Percentiles rank a stretch among this genome's conserved stretches.
These are phyloP conservation scores for Tiliacea aurago DNA, from an alignment of 2,888 invertebrate species.

Conservation along the genomic window DNA sequence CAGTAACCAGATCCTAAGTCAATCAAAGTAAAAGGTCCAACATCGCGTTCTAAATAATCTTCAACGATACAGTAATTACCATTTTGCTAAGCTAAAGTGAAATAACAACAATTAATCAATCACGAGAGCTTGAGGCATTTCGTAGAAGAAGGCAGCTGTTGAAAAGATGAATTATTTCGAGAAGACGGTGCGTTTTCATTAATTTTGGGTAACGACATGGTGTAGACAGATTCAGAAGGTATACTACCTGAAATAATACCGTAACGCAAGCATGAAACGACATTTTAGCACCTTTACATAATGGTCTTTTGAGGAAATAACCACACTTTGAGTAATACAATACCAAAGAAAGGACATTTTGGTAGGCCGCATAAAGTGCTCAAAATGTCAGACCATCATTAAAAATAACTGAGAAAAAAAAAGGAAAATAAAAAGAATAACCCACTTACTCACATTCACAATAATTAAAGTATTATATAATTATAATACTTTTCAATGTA, in stretches of 20 bases:
- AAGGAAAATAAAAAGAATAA: too few species aligned
- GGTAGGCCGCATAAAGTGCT: too few species aligned
- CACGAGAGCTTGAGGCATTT: constrained; percentile 36
- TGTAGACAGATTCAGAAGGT: background rate
- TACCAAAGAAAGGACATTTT: too few species aligned
- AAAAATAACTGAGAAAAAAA: too few species aligned
- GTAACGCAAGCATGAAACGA: background rate
- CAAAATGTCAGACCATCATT: too few species aligned
- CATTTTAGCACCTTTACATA: background rate
- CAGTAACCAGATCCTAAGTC: background rate
- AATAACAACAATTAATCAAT: constrained; percentile 62
- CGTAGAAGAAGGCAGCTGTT: constrained; percentile 47
- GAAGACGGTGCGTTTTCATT: constrained; percentile 53
- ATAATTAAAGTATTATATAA: too few species aligned
- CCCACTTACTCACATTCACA: too few species aligned
- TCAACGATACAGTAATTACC: constrained; percentile 46
- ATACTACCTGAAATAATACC: background rate
- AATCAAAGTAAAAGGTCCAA: constrained; percentile 9
- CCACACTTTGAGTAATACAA: too few species aligned
- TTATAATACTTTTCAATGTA: too few species aligned
- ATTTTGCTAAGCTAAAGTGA: constrained; percentile 35
- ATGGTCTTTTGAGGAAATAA: too few species aligned
- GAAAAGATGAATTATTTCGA: constrained; percentile 59
- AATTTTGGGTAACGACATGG: constrained; percentile 35
- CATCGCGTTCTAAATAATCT: constrained; percentile 17